These are phyloP conservation scores for Lepidurus couesii DNA, from an alignment of 1,140 invertebrate species.

Conservation along the genomic window DNA sequence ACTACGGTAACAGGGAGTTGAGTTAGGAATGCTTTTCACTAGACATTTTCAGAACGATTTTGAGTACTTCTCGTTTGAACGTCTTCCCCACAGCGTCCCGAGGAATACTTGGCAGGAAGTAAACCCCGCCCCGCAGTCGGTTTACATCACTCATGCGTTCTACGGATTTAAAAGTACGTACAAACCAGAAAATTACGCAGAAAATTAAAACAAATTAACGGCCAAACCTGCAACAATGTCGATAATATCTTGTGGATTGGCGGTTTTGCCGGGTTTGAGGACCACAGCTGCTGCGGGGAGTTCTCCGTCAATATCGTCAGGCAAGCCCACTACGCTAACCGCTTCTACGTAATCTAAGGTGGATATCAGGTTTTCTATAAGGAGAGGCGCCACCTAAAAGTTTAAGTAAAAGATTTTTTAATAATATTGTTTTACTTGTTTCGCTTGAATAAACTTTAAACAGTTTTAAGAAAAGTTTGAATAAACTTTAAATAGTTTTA, in stretches of 20 bases:
- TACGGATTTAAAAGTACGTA: neutral
- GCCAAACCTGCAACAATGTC: constrained; percentile 28
- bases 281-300: constrained; percentile 40
- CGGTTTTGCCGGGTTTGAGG: constrained; percentile 23
- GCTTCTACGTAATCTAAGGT: constrained; percentile 44
- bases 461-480: too few relatives aligned
- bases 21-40: neutral
- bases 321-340: constrained; percentile 46
- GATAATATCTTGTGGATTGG: constrained; percentile 29
- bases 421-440: neutral
- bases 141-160: constrained; percentile 6
- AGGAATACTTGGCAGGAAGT: constrained; percentile 15
- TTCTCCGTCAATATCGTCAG: constrained; percentile 45
- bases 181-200: neutral
- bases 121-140: constrained; percentile 20
- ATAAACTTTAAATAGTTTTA: neutral
- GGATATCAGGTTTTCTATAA: constrained; percentile 40
- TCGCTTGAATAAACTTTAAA: too few relatives aligned
- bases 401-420: neutral
- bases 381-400: constrained; percentile 31
- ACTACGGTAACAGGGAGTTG: neutral
- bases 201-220: neutral
- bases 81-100: constrained; percentile 17
- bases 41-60: neutral
- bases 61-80: constrained; percentile 14